Percentiles rank a stretch among this genome's conserved stretches.
Evolutionary conservation across 2,113 vertebrate genomes (phyloP).

Genomic region (Genyomyrus donnyi): DNA sequence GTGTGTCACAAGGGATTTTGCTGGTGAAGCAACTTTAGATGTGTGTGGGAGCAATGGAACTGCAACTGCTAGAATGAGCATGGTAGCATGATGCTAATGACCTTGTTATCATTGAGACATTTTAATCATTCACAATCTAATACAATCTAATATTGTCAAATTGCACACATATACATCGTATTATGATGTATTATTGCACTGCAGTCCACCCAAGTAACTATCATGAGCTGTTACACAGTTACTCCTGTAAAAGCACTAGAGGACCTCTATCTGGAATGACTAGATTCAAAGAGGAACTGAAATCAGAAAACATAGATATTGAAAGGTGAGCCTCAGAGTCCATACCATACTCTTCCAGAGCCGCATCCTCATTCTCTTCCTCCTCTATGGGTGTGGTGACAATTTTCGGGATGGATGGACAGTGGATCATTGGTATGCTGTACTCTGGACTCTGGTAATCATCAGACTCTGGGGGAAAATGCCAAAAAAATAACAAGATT

Average conservation of each 20-base stretch:
- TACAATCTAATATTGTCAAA: background rate
- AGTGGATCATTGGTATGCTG: conserved; percentile 42
- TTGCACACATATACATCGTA: background rate
- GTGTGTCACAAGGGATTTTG: background rate
- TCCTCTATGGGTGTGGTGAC: conserved; percentile 59
- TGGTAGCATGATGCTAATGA: background rate
- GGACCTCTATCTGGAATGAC: background rate
- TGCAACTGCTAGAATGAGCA: background rate
- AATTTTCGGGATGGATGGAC: conserved; percentile 53
- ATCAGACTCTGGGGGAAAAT: conserved; percentile 25
- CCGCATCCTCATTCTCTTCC: conserved; percentile 36
- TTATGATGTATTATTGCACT: background rate
- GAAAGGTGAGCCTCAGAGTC: background rate
- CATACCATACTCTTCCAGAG: conserved; percentile 51
- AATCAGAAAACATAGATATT: background rate
- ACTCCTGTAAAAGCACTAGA: background rate
- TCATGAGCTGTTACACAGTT: background rate
- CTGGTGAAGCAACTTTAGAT: background rate
- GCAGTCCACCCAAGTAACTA: background rate
- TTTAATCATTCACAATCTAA: background rate
- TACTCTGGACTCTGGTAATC: conserved; percentile 41
- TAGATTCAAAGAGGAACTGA: background rate
- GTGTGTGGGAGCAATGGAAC: background rate
- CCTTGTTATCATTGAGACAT: background rate
- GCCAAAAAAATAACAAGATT: background rate